These are phyloP conservation scores for Ochotona princeps DNA, from an alignment of 2,113 vertebrate species.

Conservation along the genomic window DNA sequence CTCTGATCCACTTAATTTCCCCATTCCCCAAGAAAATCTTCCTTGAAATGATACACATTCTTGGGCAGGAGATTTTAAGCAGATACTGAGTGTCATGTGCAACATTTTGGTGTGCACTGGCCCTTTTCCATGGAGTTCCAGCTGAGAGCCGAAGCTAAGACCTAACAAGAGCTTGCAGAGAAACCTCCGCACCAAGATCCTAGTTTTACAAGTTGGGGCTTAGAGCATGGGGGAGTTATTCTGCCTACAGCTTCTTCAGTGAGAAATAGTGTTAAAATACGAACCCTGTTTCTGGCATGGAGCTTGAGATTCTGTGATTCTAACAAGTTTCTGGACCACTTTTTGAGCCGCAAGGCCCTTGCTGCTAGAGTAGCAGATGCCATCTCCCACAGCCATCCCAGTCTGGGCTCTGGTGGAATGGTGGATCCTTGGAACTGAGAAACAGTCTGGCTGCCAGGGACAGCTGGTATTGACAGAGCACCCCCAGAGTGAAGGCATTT, in stretches of 20 bases:
- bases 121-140: not conserved
- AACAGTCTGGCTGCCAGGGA: not conserved
- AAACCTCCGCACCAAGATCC: not conserved
- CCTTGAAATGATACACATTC: not conserved
- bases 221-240: not conserved
- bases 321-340: not conserved
- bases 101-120: not conserved
- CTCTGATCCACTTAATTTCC: not conserved
- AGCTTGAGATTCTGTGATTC: not conserved
- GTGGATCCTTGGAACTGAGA: not conserved
- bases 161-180: not conserved
- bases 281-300: not conserved
- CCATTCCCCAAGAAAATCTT: constrained; percentile 33
- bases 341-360: not conserved
- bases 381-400: not conserved
- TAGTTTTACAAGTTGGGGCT: not conserved
- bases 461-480: not conserved
- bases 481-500: not conserved
- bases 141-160: not conserved
- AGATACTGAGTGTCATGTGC: not conserved
- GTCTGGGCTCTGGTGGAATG: not conserved
- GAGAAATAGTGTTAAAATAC: not conserved
- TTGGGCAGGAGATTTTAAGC: not conserved
- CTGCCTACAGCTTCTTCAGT: not conserved
- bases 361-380: not conserved